These are phyloP conservation scores for Antigone vipio DNA, from an alignment of 2,113 vertebrate species.

Conservation along the genomic window DNA sequence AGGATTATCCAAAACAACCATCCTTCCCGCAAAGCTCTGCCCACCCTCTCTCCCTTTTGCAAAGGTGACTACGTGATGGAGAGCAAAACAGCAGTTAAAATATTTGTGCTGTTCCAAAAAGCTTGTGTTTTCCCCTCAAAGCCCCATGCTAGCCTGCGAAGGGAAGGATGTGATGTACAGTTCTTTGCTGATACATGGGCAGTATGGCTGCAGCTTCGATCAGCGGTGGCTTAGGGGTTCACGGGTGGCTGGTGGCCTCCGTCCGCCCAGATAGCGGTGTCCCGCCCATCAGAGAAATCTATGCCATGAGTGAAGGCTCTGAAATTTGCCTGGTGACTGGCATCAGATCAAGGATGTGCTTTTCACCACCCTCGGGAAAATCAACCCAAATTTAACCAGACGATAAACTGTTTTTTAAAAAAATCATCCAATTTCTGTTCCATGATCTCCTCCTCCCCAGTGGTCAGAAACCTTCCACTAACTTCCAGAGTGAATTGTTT, in stretches of 20 bases:
- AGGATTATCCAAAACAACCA: background rate
- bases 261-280: background rate
- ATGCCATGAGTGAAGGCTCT: background rate
- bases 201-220: background rate
- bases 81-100: background rate
- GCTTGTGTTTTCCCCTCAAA: background rate
- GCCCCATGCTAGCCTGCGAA: fast-evolving
- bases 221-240: background rate
- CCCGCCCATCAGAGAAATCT: background rate
- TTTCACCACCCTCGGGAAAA: background rate
- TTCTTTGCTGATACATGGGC: fast-evolving
- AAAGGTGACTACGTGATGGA: background rate
- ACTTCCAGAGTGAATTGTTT: background rate
- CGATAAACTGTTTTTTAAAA: background rate
- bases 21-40: background rate
- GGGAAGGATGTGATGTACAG: fast-evolving
- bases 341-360: background rate
- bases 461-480: background rate
- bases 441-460: background rate
- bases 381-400: background rate
- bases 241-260: background rate
- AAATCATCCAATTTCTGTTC: background rate
- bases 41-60: background rate
- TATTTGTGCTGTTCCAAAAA: background rate
- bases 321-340: background rate